Evolutionary conservation across 2,888 invertebrate genomes (phyloP), one percentile per base, ranked within the genome.

Genomic region (Lasioglossum marginatum): DNA sequence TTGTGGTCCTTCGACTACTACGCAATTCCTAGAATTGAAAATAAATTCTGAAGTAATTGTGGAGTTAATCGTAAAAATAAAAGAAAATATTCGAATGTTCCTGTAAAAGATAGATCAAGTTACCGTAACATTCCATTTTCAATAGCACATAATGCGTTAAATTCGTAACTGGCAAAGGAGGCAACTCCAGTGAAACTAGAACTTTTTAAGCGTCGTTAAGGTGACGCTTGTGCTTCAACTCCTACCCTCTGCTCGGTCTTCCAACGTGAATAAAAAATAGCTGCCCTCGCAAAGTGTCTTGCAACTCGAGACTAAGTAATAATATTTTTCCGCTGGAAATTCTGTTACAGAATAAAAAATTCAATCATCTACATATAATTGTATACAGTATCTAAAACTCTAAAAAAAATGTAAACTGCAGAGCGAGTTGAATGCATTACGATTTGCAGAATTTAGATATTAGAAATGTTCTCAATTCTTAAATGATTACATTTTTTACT

Each of bases 111-210:
- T 68, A 37, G 10, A 68, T n/a, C n/a, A 68, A 63, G 63, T 34
- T 63, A 8, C 63, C 31, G 63, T 31, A 12, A 70, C 27, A 48
- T n/a, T 52, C 37, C 40, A 19, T n/a, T 68, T 34, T 77, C 72
- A 10, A 31, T 72, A 63, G 72, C 72, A 72, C 43, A 73, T 48
- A 73, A 71, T 34, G 79, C 63, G 31, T 31, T 23, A 16, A 70
- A 52, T 70, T 77, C 77, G 77, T n/a, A 77, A 70, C 70, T 37
- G 19, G 77, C 45, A 77, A 70, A 77, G 70, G 34, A 70, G 19
- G 23, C 27, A 70, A 77, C 48, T 70, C 40, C 23, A 77, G 77
- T 48, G 34, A 52, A 77, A 77, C 70, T 77, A 37, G 48, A 77
- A 70, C 52, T 70, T 70, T 52, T 77, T 70, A 40, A 52, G 48